phyloP scores from a whole-genome alignment of 2,797 vertebrate genomes.

The Trachurus trachurus region DNA sequence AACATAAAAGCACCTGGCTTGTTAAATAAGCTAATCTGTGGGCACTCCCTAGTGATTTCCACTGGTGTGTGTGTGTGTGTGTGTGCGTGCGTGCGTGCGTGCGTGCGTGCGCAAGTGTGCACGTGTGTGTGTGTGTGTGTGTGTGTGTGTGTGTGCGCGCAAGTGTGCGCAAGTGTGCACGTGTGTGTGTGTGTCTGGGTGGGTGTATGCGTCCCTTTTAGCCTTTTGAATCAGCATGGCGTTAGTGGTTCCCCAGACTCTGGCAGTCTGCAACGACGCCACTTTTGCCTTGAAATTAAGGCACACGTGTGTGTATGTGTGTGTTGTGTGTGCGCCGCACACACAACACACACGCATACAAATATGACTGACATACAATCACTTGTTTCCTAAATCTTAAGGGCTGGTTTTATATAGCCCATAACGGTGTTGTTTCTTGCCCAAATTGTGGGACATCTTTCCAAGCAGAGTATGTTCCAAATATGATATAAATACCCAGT shows the following conservation, averaged over 20 bases:
- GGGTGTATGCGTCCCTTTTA: constrained; percentile 13
- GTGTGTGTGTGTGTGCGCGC: constrained; percentile 24
- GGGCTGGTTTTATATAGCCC: constrained; percentile 48
- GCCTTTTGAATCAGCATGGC: constrained; percentile 59
- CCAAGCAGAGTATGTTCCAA: constrained; percentile 43
- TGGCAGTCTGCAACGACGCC: constrained; percentile 69
- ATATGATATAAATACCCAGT: constrained; percentile 43
- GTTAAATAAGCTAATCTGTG: constrained; percentile 79
- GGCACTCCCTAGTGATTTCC: constrained; percentile 53
- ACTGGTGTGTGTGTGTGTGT: constrained; percentile 38
- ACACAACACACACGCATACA: constrained; percentile 29
- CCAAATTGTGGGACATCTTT: constrained; percentile 40
- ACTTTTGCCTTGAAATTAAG: constrained; percentile 52
- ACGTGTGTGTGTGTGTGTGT: constrained; percentile 35
- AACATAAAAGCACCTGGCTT: constrained; percentile 64
- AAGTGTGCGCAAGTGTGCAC: constrained; percentile 27
- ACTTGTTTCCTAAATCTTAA: constrained; percentile 49
- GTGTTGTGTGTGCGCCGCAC: constrained; percentile 1
- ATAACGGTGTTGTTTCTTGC: constrained; percentile 36
- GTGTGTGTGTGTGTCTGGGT: constrained; percentile 28
- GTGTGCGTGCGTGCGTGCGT: constrained; percentile 33
- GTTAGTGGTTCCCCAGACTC: constrained; percentile 59
- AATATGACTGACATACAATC: constrained; percentile 72
- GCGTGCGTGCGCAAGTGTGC: constrained; percentile 18
- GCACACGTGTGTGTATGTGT: constrained; percentile 12